Percentiles rank a stretch among this genome's conserved stretches.
Conservation (phyloP, 1,140 invertebrate species). For the Drosophila rufa region DNA sequence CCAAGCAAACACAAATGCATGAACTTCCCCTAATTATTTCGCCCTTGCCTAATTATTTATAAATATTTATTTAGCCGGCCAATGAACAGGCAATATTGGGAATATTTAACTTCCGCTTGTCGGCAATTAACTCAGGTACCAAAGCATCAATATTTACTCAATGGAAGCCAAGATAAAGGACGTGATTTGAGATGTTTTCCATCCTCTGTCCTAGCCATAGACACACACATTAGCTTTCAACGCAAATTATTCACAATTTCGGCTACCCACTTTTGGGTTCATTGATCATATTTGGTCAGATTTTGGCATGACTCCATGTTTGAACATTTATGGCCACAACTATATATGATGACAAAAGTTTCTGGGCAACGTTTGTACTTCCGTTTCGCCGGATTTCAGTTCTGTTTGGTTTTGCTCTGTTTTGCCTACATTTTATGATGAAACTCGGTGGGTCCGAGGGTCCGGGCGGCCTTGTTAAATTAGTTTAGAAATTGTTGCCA, state of each 20-base stretch:
- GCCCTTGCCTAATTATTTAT: conserved; percentile 28
- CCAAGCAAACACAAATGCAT: background rate
- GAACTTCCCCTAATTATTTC: background rate
- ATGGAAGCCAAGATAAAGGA: conserved; percentile 2
- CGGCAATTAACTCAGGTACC: conserved; percentile 28
- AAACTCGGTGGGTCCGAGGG: background rate
- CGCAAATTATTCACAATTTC: conserved; percentile 36
- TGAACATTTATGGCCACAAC: conserved; percentile 42
- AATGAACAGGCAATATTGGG: conserved; percentile 13
- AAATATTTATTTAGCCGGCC: conserved; percentile 31
- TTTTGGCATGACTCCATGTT: conserved; percentile 31
- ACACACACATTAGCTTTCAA: conserved; percentile 8
- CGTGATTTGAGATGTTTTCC: background rate
- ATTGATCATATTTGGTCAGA: conserved; percentile 43
- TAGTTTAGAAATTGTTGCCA: conserved; percentile 73
- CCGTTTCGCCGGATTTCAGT: conserved; percentile 51
- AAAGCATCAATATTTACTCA: conserved; percentile 38
- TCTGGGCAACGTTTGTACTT: conserved; percentile 31
- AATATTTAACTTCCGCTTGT: conserved; percentile 15
- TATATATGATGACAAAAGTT: conserved; percentile 58
- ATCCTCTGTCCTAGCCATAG: background rate
- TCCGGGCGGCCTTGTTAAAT: conserved; percentile 50
- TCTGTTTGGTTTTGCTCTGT: conserved; percentile 42
- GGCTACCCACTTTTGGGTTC: conserved; percentile 24
- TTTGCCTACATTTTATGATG: conserved; percentile 60